Conservation (phyloP, 2,888 invertebrate genomes). For the Melikaiella ostensackeni region DNA sequence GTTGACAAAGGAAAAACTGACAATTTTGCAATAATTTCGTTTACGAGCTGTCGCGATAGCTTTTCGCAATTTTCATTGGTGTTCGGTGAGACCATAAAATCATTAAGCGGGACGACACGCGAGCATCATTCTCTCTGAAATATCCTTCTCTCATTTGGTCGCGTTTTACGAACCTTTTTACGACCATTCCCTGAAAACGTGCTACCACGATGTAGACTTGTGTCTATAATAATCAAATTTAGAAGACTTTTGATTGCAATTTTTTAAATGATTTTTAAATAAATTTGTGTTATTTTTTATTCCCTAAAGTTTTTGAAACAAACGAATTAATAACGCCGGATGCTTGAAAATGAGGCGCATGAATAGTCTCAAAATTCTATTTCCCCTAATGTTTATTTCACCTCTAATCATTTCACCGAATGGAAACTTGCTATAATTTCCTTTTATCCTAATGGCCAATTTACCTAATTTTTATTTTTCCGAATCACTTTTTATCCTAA, state of each 20-base stretch:
- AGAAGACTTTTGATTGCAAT: slow-evolving; percentile 10
- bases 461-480: no score
- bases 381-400: no score
- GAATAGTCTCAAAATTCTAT: no score
- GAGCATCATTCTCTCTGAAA: background rate
- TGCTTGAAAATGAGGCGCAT: no score
- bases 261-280: background rate
- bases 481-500: no score
- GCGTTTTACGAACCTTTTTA: slow-evolving; percentile 29
- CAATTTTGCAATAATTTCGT: background rate
- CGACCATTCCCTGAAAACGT: slow-evolving; percentile 7
- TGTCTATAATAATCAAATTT: slow-evolving; percentile 8
- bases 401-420: no score
- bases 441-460: no score
- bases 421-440: no score
- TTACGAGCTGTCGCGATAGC: slow-evolving; percentile 14
- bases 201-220: slow-evolving; percentile 11
- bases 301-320: no score
- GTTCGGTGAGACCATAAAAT: slow-evolving; percentile 13
- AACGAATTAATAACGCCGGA: no score
- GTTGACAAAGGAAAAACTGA: background rate
- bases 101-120: slow-evolving; percentile 13
- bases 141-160: slow-evolving; percentile 19
- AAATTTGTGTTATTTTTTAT: no score
- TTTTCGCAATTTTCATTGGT: slow-evolving; percentile 28